Base-by-base conservation (phyloP, 2,888 invertebrate species). In the Polietes domitor region DNA sequence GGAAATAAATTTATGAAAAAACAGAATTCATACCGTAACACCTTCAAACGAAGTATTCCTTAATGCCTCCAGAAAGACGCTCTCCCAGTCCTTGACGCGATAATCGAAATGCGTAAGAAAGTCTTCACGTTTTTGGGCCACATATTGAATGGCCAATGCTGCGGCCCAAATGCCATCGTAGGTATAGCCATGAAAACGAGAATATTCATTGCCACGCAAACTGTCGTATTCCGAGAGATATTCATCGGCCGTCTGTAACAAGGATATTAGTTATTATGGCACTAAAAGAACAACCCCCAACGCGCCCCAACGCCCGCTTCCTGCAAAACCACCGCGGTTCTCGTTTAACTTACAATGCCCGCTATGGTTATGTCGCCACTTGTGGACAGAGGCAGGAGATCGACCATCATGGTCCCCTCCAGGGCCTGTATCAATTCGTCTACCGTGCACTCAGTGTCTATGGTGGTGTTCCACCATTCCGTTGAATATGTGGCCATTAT, bases 81-180 rank as follows among this genome's bases (percentile, higher is more conserved):
- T 94, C 89, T 98, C 98, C 98, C 98, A 98, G 79, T 96, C 94
- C 53, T 95, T 95, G 89, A 98, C 97, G 7, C 97, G 93, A 91
- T 98, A 98, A 86, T 94, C 94, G 91, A 98, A 98, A 91, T 97
- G 96, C 47, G 94, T 95, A 0, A 97, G 95, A 0, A 96, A 95
- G 91, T 95, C 95, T 91, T 97, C 96, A 86, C 96, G 95, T 83
- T 96, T 94, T 87, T 96, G 95, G 0, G 98, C 96, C 26, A 98
- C 97, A 86, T 96, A 96, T 90, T 98, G 97, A 82, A 99, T 96
- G 0, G 99, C 99, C 82, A 98, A 92, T 0, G 99, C 99, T 87
- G 99, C 97, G 0, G 98, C 97, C 99, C 99, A 99, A 86, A 99
- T 97, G 4, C 94, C 99, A 92, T 99, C 99, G 91, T 99, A 99